These are phyloP conservation scores for Eristalinus aeneus DNA, from an alignment of 2,888 invertebrate species.

Conservation along the genomic window DNA sequence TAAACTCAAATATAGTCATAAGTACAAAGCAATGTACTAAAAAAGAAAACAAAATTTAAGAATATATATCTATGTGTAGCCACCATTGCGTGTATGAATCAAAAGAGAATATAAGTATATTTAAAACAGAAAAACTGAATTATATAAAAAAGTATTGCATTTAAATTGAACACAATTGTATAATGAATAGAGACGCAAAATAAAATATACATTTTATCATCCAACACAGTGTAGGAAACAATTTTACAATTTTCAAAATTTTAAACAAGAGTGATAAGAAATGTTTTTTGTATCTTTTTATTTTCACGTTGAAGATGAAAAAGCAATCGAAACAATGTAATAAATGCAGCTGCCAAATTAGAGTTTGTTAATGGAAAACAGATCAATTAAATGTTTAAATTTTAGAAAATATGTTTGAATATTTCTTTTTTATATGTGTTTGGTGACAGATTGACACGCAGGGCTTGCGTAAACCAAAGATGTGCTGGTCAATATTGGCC, in stretches of 20 bases:
- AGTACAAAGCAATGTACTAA: slow-evolving; percentile 49
- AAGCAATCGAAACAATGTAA: not conserved
- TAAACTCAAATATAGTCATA: slow-evolving; percentile 31
- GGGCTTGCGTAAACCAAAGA: no score
- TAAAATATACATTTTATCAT: not conserved
- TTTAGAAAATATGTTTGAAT: not conserved
- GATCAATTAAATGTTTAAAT: not conserved
- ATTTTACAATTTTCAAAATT: slow-evolving; percentile 2
- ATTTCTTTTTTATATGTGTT: not conserved
- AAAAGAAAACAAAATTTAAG: slow-evolving; percentile 16
- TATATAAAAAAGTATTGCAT: slow-evolving; percentile 38
- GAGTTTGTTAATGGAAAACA: not conserved
- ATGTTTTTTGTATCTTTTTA: not conserved
- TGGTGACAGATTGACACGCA: no score
- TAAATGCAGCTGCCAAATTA: slow-evolving; percentile 37
- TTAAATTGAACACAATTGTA: slow-evolving; percentile 35
- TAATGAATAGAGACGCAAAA: not conserved
- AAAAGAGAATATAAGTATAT: slow-evolving; percentile 6
- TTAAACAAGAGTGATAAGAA: slow-evolving; percentile 27
- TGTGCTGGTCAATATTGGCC: no score
- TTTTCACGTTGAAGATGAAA: not conserved
- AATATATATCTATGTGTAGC: not conserved
- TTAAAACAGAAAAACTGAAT: not conserved
- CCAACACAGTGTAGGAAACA: not conserved
- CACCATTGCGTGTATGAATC: not conserved